Conservation (phyloP, 2,113 vertebrate genomes). For the human region DNA sequence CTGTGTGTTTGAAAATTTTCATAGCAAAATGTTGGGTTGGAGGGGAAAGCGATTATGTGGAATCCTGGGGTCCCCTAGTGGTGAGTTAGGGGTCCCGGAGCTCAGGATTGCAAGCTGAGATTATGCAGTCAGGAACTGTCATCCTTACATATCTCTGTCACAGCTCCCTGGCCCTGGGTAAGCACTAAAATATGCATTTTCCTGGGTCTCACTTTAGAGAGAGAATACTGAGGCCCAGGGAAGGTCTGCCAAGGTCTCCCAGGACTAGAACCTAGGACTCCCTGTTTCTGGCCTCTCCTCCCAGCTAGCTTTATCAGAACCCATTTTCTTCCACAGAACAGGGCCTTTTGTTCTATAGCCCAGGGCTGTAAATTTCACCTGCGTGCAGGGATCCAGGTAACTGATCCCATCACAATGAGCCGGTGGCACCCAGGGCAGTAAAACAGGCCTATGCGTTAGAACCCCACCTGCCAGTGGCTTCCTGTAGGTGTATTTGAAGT, state of each 20-base stretch:
- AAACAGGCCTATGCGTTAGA: not conserved
- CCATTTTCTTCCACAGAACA: slow-evolving; percentile 57
- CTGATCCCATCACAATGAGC: not conserved
- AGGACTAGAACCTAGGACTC: too few species aligned
- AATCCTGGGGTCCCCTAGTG: not conserved
- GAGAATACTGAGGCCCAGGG: not conserved
- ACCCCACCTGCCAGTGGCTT: not conserved
- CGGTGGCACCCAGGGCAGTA: not conserved
- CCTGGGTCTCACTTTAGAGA: not conserved
- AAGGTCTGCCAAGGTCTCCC: not conserved
- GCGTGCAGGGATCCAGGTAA: not conserved
- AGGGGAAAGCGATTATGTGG: not conserved
- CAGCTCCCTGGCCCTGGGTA: not conserved
- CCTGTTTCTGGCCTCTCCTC: not conserved
- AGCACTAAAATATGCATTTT: fast-evolving
- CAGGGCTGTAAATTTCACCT: not conserved
- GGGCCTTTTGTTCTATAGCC: slow-evolving; percentile 62
- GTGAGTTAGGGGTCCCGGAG: not conserved
- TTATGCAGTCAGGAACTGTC: too few species aligned
- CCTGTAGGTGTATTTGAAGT: slow-evolving; percentile 54
- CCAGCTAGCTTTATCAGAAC: slow-evolving; percentile 58
- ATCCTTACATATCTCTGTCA: fast-evolving
- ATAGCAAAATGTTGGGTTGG: not conserved
- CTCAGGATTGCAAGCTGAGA: not conserved
- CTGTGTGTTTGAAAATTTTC: not conserved